Evolutionary conservation across 2,888 invertebrate genomes (phyloP), one percentile per base, ranked within the genome.

Genomic region (Cephonodes hylas): DNA sequence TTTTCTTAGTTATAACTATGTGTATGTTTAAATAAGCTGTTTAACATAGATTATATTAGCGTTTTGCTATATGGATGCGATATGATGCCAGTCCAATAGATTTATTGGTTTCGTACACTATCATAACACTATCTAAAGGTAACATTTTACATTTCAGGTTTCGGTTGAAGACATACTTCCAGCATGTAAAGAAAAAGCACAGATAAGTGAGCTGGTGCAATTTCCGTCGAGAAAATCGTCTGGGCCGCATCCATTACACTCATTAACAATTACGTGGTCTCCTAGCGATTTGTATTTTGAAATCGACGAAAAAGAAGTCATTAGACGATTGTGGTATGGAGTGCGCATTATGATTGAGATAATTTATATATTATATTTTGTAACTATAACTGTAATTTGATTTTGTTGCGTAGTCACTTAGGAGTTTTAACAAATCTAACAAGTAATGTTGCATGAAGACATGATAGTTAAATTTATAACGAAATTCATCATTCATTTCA

Each of bases 241-340:
- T 3, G 25, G 18, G 20, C 76, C 75, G 2, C 20, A 65, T 34
- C 79, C 84, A 8, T 70, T 64, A 20, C 73, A 70, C 60, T 76
- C 81, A 20, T 46, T 85, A 53, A 53, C 64, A 6, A 64, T 86
- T 20, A 64, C 71, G 10, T 85, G 81, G 74, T 66, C 64, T 53
- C 86, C 86, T 5, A 67, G 71, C 34, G 62, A 46, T 0, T 63
- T 86, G 42, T 62, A 58, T 60, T 77, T 85, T 61, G 68, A 69
- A 25, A 63, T 86, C 7, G 62, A 72, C 10, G 66, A 75, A 53
- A 69, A 79, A 38, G 67, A 71, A n/a, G 63, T 84, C 5, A 63
- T 69, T 13, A 70, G 65, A 34, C 73, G 72, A 59, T 63, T 83
- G 18, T 71, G 71, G 86, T 85, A 42, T 27, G 46, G 2, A 27